Percentiles rank a stretch among this genome's conserved stretches.
Conservation (phyloP, 1,140 invertebrate genomes). For the Coboldia fuscipes region DNA sequence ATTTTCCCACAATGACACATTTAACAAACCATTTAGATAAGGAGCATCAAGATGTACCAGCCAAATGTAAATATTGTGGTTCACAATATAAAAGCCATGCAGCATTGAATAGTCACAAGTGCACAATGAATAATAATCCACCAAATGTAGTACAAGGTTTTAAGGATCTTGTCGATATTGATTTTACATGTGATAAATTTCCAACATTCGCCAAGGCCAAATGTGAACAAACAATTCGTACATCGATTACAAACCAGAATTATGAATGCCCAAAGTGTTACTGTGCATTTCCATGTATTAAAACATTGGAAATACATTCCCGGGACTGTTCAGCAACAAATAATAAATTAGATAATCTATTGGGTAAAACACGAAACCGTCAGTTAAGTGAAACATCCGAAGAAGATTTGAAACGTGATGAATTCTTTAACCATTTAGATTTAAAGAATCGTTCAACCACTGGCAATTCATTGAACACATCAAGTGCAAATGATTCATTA, state of each 20-base stretch:
- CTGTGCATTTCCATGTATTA: constrained; percentile 50
- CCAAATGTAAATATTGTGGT: constrained; percentile 47
- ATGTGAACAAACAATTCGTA: constrained; percentile 44
- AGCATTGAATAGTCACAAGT: constrained; percentile 36
- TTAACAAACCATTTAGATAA: constrained; percentile 45
- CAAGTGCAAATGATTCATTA: constrained; percentile 1
- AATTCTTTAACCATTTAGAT: constrained; percentile 61
- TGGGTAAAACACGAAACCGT: constrained; percentile 12
- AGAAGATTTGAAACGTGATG: constrained; percentile 25
- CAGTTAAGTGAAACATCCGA: constrained; percentile 12
- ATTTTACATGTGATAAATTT: constrained; percentile 59
- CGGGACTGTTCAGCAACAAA: constrained; percentile 24
- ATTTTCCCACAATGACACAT: constrained; percentile 31
- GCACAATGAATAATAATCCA: constrained; percentile 17
- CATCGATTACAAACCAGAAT: constrained; percentile 33
- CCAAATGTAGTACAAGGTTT: constrained; percentile 32
- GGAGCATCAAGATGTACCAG: constrained; percentile 41
- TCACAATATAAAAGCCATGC: constrained; percentile 44
- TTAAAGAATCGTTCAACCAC: constrained; percentile 39
- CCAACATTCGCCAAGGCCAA: constrained; percentile 47
- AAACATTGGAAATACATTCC: constrained; percentile 42
- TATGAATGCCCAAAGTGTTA: constrained; percentile 51
- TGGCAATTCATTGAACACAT: constrained; percentile 11
- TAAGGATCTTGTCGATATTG: constrained; percentile 51
- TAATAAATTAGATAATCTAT: constrained; percentile 6